Evolutionary conservation across 2,888 invertebrate genomes (phyloP).

Genomic region (Lymantria dispar): DNA sequence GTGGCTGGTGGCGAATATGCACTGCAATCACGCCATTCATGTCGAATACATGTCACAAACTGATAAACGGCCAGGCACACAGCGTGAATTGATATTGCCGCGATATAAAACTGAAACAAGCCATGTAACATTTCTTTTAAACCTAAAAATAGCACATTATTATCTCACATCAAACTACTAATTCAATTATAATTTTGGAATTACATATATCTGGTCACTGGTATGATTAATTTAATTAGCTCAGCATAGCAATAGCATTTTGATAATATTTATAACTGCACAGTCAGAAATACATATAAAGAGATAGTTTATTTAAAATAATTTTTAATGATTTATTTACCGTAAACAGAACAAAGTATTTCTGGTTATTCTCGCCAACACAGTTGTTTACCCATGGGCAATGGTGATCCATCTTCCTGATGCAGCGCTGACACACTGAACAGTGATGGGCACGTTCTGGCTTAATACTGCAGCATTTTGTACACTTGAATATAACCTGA

Average conservation of each 20-base stretch:
- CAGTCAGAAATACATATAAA: not conserved
- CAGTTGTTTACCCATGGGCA: slow-evolving; percentile 99
- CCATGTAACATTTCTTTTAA: not conserved
- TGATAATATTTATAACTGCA: too few relatives aligned
- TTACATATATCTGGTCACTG: too few relatives aligned
- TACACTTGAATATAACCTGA: slow-evolving; percentile 96
- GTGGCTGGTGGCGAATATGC: slow-evolving; percentile 97
- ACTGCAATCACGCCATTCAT: slow-evolving; percentile 97
- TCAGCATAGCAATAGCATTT: too few relatives aligned
- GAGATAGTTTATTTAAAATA: not conserved
- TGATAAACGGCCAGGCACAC: slow-evolving; percentile 95
- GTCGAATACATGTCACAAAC: slow-evolving; percentile 95
- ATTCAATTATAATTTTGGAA: too few relatives aligned
- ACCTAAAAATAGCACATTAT: too few relatives aligned
- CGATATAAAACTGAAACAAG: slow-evolving; percentile 95
- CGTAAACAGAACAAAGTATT: slow-evolving; percentile 99
- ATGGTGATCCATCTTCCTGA: slow-evolving; percentile 85
- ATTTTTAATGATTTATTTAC: slow-evolving; percentile 80
- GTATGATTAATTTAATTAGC: too few relatives aligned
- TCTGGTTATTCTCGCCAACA: slow-evolving; percentile 99
- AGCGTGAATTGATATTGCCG: slow-evolving; percentile 97
- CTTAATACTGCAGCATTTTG: slow-evolving; percentile 97
- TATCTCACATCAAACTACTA: too few relatives aligned
- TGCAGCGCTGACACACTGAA: slow-evolving; percentile 94
- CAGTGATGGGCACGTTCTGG: slow-evolving; percentile 98